phyloP scores from a whole-genome alignment of 2,888 invertebrate species.

The Idaea aversata region DNA sequence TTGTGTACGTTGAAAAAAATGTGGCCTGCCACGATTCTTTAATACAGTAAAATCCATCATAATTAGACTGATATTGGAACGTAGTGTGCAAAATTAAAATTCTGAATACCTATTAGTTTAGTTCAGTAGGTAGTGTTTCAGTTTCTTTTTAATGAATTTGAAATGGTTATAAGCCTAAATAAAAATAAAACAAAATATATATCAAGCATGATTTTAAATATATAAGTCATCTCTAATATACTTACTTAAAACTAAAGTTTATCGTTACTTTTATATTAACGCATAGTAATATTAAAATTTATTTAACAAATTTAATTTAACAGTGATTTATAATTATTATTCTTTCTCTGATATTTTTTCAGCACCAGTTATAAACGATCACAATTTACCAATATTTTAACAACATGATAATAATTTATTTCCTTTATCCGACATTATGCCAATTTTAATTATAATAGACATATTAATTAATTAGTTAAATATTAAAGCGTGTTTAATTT shows the following conservation, averaged over 20 bases:
- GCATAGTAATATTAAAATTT: neutral
- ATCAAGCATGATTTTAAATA: conserved; percentile 14
- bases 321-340: neutral
- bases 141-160: neutral
- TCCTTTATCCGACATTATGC: neutral
- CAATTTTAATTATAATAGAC: neutral
- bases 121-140: no score
- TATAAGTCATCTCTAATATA: neutral
- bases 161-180: neutral
- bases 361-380: conserved; percentile 20
- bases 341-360: conserved; percentile 6
- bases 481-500: conserved; percentile 7
- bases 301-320: neutral
- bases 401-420: neutral
- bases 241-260: neutral
- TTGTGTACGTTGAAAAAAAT: conserved; percentile 5
- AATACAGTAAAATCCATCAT: no score
- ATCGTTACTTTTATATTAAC: neutral
- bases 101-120: no score
- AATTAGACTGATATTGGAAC: no score
- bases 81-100: no score
- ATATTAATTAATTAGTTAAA: neutral
- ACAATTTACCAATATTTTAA: conserved; percentile 8
- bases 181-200: neutral
- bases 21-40: conserved; percentile 47